Conservation (phyloP, 2,797 vertebrate species). For the Poeciliopsis turneri region DNA sequence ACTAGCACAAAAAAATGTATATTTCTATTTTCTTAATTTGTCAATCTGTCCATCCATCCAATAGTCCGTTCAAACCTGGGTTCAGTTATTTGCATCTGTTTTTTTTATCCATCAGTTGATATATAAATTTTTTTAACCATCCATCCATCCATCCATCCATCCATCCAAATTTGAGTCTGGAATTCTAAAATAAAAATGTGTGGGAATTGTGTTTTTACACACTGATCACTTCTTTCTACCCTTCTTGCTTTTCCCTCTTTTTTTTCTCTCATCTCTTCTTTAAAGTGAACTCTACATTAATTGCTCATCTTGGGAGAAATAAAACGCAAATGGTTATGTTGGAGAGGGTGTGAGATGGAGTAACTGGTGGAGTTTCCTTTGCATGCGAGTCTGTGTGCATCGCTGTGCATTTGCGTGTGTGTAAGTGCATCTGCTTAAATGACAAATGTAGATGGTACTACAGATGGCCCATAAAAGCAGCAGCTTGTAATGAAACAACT, state of each 20-base stretch:
- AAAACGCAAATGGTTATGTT: conserved; percentile 62
- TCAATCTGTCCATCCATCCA: neutral
- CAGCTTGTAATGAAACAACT: conserved; percentile 80
- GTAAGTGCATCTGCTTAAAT: conserved; percentile 12
- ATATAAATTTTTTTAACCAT: neutral
- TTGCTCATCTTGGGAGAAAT: conserved; percentile 73
- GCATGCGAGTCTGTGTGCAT: conserved; percentile 18
- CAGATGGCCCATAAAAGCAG: conserved; percentile 80
- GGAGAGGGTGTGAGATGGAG: conserved; percentile 18
- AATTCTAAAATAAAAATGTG: neutral
- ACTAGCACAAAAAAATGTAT: neutral
- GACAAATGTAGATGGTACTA: conserved; percentile 72
- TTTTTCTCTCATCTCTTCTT: conserved; percentile 18
- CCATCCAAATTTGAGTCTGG: neutral
- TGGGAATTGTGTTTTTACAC: conserved; percentile 10
- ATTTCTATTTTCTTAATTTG: neutral
- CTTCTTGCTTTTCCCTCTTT: conserved; percentile 11
- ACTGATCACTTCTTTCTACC: conserved; percentile 28
- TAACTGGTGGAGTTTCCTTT: conserved; percentile 28
- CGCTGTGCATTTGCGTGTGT: conserved; percentile 6
- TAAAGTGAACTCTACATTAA: conserved; percentile 51
- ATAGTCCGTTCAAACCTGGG: neutral
- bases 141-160: neutral
- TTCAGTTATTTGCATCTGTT: neutral
- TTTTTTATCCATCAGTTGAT: neutral